Evolutionary conservation across 2,888 invertebrate species (phyloP), one percentile per base, ranked within the genome.

Genomic region (Cerastis rubricosa): DNA sequence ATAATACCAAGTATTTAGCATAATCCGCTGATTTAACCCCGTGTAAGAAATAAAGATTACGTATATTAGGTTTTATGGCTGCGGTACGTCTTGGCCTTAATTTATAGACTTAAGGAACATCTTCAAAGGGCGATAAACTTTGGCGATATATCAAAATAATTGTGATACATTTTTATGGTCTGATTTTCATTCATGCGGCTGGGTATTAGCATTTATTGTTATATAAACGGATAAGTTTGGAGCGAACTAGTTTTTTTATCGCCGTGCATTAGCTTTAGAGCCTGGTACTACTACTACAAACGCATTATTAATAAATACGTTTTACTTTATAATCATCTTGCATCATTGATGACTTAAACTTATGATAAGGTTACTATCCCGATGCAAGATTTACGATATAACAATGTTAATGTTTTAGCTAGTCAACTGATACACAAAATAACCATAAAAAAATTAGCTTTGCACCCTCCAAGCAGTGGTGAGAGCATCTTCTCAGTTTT

Each of bases 1-100:
- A 94, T 94, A 94, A 95, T 94, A 93, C 94, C 91, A 91, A 91
- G 92, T 94, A 93, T 94, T 96, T 96, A 94, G 90, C 95, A 96
- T 96, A 96, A 96, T 96, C 95, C 94, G 86, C 89, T 89, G 92
- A 89, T 90, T 92, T 87, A 88, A 85, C 78, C 81, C 73, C 87
- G 75, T 90, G 89, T 86, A 87, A 86, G 89, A 90, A 88, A 91
- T 91, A 91, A 91, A 92, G 89, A 91, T 91, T 91, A 91, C 84
- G 86, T 89, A 84, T 86, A 86, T 86, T 85, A 85, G 89, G 84
- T 89, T 88, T 89, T 87, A 89, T 90, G 83, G 85, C 81, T 77
- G 83, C 78, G 74, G 78, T 83, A 82, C 81, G 80, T 80, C 85
- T 77, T 29, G 79, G 76, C 67, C 81, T 88, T 84, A 88, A 88